Evolutionary conservation across 2,113 vertebrate species (phyloP).

Genomic region (Oceanites oceanicus): DNA sequence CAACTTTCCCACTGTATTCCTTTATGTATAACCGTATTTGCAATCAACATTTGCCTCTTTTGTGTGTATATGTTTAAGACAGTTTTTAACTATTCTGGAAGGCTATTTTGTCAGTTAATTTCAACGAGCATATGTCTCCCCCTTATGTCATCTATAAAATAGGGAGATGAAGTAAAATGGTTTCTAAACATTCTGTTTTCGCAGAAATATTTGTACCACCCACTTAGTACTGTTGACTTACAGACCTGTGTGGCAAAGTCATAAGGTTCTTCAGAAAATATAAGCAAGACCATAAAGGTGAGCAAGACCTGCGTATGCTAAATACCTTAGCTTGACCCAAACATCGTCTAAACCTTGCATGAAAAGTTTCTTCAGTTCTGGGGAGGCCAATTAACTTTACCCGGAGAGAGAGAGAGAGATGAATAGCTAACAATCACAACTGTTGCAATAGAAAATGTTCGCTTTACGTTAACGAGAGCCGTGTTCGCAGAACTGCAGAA

Average conservation of each 20-base stretch:
- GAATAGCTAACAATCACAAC: neutral
- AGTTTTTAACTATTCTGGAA: neutral
- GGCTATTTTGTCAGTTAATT: neutral
- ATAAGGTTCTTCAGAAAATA: neutral
- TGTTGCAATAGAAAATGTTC: accelerated
- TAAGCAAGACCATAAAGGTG: neutral
- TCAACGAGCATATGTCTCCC: neutral
- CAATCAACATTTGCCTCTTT: neutral
- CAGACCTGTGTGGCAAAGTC: accelerated
- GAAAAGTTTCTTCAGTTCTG: neutral
- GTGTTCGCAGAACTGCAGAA: neutral
- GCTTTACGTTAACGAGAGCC: accelerated
- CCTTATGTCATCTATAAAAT: neutral
- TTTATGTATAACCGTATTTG: accelerated
- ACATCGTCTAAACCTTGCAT: neutral
- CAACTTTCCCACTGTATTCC: neutral
- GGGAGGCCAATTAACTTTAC: neutral
- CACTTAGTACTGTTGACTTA: neutral
- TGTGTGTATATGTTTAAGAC: neutral
- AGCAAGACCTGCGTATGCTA: neutral
- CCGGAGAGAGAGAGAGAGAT: accelerated
- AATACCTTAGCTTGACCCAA: neutral
- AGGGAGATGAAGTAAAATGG: neutral
- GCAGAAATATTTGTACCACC: neutral
- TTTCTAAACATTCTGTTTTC: neutral